Percentiles rank a stretch among this genome's conserved stretches.
Conservation (phyloP, 2,888 invertebrate species). For the Neoaliturus tenellus region DNA sequence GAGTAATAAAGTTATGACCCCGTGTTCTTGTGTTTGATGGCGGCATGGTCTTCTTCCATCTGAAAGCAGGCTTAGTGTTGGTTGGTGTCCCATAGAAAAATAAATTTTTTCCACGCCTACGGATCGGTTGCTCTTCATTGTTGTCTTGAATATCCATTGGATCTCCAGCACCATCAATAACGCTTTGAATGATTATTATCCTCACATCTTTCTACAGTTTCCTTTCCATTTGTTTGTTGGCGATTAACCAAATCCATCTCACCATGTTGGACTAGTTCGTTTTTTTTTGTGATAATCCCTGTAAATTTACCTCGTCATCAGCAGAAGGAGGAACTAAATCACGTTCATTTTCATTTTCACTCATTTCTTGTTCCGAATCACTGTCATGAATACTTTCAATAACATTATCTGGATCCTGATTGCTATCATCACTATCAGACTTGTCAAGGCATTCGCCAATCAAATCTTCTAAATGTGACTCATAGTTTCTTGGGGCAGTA, state of each 20-base stretch:
- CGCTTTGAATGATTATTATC: background rate
- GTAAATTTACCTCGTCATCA: no score
- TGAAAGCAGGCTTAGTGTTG: slow-evolving; percentile 20
- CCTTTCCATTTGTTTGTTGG: background rate
- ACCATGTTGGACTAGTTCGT: background rate
- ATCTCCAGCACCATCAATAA: background rate
- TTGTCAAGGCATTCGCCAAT: background rate
- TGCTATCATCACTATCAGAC: slow-evolving; percentile 29
- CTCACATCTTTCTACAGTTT: background rate
- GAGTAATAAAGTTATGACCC: background rate
- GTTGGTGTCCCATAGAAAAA: slow-evolving; percentile 11
- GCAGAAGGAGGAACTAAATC: background rate
- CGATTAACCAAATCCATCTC: background rate
- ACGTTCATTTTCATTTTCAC: background rate
- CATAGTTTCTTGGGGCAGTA: background rate
- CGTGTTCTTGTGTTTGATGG: background rate
- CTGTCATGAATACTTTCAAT: slow-evolving; percentile 8
- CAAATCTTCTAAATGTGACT: background rate
- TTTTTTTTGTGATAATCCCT: no score
- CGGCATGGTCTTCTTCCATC: background rate
- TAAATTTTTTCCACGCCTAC: background rate
- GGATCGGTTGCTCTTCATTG: background rate
- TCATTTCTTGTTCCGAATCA: slow-evolving; percentile 24
- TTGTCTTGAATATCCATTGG: background rate
- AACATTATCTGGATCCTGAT: slow-evolving; percentile 12